Evolutionary conservation across 1,140 invertebrate species (phyloP).

Genomic region (Brachionus asplanchnoidis): DNA sequence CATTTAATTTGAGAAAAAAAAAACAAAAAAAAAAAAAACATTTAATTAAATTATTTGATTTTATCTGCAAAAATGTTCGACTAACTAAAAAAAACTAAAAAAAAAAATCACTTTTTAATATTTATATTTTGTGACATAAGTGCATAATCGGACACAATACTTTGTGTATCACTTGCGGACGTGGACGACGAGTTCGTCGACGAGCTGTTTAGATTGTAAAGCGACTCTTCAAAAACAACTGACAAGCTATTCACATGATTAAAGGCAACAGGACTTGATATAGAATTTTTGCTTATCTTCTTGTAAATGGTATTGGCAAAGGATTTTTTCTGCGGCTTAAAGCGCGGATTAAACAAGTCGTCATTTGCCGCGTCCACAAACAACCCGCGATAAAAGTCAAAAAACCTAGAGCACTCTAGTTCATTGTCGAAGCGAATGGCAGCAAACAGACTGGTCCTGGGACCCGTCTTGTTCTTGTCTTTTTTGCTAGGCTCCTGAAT

Average conservation of each 20-base stretch:
- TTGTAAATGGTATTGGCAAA: neutral
- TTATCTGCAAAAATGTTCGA: neutral
- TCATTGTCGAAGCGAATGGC: constrained; percentile 22
- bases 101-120: neutral
- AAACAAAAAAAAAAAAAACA: neutral
- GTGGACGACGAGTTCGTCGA: neutral
- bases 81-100: neutral
- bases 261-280: constrained; percentile 39
- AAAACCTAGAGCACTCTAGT: constrained; percentile 28
- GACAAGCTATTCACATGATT: constrained; percentile 36
- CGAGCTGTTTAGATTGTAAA: neutral
- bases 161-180: neutral
- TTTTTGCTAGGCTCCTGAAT: neutral
- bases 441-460: neutral
- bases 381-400: constrained; percentile 23
- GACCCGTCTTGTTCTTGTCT: neutral
- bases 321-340: neutral
- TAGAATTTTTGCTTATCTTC: constrained; percentile 28
- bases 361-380: constrained; percentile 23
- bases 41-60: neutral
- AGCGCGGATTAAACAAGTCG: constrained; percentile 31
- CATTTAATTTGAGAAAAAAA: neutral
- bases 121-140: neutral
- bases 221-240: constrained; percentile 6
- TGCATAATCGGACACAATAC: neutral